Evolutionary conservation across 2,797 vertebrate genomes (phyloP).

Genomic region (Triplophysa bombifrons): DNA sequence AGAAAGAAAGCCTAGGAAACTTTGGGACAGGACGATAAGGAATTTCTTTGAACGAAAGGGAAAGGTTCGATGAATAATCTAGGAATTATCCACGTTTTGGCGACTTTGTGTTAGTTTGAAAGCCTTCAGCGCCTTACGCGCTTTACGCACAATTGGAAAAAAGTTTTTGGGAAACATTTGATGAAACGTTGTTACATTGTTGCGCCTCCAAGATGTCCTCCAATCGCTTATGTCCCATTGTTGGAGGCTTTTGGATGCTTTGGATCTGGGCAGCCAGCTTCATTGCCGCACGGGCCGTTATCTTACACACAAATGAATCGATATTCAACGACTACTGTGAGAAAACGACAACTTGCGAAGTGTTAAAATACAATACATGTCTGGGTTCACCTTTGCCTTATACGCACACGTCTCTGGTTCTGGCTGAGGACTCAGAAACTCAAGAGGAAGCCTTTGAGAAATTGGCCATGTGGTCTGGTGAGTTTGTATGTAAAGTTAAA

Average conservation of each 20-base stretch:
- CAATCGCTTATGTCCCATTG: conserved; percentile 71
- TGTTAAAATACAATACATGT: conserved; percentile 85
- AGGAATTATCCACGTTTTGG: conserved; percentile 40
- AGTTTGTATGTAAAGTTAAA: conserved; percentile 56
- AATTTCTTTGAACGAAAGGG: neutral
- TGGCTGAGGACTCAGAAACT: conserved; percentile 88
- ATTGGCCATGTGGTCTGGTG: conserved; percentile 93
- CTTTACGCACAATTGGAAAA: conserved; percentile 23
- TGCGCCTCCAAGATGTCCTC: conserved; percentile 77
- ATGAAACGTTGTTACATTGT: conserved; percentile 26
- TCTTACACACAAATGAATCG: conserved; percentile 73
- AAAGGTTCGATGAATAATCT: conserved; percentile 15
- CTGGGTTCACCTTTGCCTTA: conserved; percentile 90
- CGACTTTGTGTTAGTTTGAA: conserved; percentile 55
- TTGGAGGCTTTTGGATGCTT: conserved; percentile 73
- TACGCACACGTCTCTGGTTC: conserved; percentile 85
- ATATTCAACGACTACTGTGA: conserved; percentile 81
- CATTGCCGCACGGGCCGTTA: conserved; percentile 56
- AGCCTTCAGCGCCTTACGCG: neutral
- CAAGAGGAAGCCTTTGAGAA: conserved; percentile 92
- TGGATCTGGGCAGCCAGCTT: conserved; percentile 67
- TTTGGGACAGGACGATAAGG: conserved; percentile 61
- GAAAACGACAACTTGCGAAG: conserved; percentile 85
- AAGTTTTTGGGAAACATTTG: conserved; percentile 16
- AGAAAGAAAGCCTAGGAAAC: conserved; percentile 59